Evolutionary conservation across 2,888 invertebrate species (phyloP).

Genomic region (Syrphus vitripennis): DNA sequence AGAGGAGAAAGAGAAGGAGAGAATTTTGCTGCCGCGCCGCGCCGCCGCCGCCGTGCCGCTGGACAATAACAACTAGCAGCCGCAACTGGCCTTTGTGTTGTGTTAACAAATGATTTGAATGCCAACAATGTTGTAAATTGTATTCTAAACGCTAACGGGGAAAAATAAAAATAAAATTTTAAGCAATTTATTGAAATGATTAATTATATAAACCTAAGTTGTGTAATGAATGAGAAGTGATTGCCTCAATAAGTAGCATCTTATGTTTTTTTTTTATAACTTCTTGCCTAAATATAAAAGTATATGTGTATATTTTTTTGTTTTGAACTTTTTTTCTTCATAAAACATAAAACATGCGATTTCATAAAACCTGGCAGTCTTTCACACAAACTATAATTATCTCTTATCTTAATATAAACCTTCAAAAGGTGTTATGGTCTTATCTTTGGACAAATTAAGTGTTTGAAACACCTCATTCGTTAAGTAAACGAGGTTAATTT

Average conservation of each 20-base stretch:
- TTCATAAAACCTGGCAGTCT: not conserved
- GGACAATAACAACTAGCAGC: not conserved
- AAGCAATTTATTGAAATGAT: slow-evolving; percentile 45
- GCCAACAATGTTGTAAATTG: slow-evolving; percentile 57
- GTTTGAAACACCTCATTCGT: not conserved
- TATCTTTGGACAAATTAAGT: not conserved
- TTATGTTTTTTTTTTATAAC: not conserved
- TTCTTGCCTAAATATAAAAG: not conserved
- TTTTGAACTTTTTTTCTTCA: not conserved
- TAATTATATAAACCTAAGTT: not conserved
- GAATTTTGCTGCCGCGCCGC: not conserved
- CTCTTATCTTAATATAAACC: not conserved
- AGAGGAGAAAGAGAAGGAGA: not conserved
- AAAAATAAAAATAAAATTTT: slow-evolving; percentile 18
- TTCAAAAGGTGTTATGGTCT: not conserved
- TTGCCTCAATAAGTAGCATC: not conserved
- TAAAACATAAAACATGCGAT: too few species aligned
- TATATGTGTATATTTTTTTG: not conserved
- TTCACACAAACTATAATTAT: not conserved
- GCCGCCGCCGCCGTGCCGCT: not conserved
- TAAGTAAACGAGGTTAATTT: not conserved
- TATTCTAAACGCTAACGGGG: slow-evolving; percentile 33
- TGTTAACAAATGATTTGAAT: slow-evolving; percentile 63
- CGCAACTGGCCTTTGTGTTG: slow-evolving; percentile 57
- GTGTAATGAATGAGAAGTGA: not conserved